Evolutionary conservation across 2,888 invertebrate species (phyloP), one percentile per base, ranked within the genome.

Genomic region (Erebia ligea): DNA sequence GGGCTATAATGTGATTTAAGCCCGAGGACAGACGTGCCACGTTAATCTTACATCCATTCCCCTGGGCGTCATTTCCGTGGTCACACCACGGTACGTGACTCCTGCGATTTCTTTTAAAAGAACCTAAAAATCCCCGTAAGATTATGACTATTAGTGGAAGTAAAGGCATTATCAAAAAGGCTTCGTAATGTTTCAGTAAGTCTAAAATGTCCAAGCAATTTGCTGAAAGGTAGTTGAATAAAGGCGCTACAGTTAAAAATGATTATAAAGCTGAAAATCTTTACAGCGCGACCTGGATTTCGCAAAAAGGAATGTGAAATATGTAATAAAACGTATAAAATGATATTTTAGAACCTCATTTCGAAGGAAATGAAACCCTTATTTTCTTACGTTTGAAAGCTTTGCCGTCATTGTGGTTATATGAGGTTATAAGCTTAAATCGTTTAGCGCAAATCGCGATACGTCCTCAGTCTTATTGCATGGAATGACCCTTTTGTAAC

Each of bases 1-100:
- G 84, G 85, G 75, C 81, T 78, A 79, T 90, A 90, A 90, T 91
- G 91, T 90, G 91, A 90, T 90, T 91, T 91, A 90, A 84, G 86
- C 82, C 80, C 70, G 86, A 85, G 89, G 89, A 89, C 88, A 88
- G 88, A 86, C 89, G 83, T 80, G 87, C 78, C 79, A 80, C 90
- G 90, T 92, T 90, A 91, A 92, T 91, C 91, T 90, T 82, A 78
- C 78, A 80, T 79, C 78, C 78, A 76, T 79, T 89, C 91, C 89
- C 91, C 34, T 45, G 90, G 87, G 91, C 79, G 85, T 84, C 85
- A 86, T 91, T 86, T 78, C 74, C 76, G 79, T 72, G 76, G 78
- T 83, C 82, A 81, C 81, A 76, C 82, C 78, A 78, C 79, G 74
- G 78, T 78, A 90, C 89, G 90, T 91, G 91, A 89, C 88, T 89